Conservation (phyloP, 2,888 invertebrate genomes). For the Xestobium rufovillosum region DNA sequence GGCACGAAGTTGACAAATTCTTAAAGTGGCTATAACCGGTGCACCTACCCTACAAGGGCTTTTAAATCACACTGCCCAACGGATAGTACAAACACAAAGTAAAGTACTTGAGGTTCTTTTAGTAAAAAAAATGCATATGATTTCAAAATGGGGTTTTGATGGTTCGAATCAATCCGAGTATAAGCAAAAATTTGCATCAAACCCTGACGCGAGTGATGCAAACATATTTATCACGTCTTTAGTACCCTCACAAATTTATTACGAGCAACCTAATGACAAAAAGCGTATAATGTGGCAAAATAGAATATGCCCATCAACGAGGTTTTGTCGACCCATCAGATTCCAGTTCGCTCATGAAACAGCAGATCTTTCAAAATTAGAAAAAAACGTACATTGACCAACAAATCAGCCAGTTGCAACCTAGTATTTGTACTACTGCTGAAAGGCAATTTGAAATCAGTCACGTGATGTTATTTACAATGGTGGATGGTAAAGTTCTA, state of each 20-base stretch:
- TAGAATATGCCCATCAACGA: slow-evolving; percentile 1
- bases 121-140: slow-evolving; percentile 2
- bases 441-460: not conserved
- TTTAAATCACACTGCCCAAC: not conserved
- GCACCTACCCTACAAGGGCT: not conserved
- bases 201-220: not conserved
- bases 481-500: not conserved
- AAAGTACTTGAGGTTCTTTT: slow-evolving; percentile 7
- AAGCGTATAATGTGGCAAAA: slow-evolving; percentile 6
- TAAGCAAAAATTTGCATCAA: not conserved
- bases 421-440: too few relatives aligned
- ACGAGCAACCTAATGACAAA: slow-evolving; percentile 5
- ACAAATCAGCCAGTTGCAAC: too few relatives aligned
- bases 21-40: not conserved
- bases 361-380: slow-evolving; percentile 7
- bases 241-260: not conserved
- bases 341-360: slow-evolving; percentile 9
- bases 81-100: not conserved
- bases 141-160: not conserved
- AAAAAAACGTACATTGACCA: slow-evolving; percentile 4
- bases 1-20: too few relatives aligned
- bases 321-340: slow-evolving; percentile 10
- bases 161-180: not conserved
- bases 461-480: not conserved
- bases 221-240: not conserved